These are phyloP conservation scores for Cassiopea andromeda DNA, from an alignment of 30 jellyfish, hydroid and myxozoan species.

Conservation along the genomic window DNA sequence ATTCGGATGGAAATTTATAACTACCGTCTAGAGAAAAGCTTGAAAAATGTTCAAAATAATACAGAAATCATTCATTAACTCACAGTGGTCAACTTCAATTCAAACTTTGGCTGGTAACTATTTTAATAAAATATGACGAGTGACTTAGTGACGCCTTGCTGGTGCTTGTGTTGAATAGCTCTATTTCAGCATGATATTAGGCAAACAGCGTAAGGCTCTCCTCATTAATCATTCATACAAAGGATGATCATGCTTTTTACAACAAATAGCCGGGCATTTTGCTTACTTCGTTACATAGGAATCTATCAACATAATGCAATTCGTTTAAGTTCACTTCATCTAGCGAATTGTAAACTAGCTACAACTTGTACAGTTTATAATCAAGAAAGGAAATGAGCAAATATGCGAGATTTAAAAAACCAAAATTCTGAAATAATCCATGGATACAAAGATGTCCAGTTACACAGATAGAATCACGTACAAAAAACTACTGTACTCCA, in stretches of 20 bases:
- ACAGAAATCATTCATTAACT: neutral
- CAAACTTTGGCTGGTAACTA: constrained; percentile 24
- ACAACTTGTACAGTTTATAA: neutral
- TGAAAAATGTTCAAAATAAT: neutral
- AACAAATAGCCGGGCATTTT: neutral
- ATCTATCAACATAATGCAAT: neutral
- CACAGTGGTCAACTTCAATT: neutral
- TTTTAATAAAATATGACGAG: neutral
- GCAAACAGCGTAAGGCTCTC: neutral
- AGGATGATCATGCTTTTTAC: neutral
- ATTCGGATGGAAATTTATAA: neutral
- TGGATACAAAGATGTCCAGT: too few species aligned
- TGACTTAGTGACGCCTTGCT: constrained; percentile 14
- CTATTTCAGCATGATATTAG: neutral
- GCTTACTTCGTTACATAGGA: neutral
- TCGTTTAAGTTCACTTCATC: neutral
- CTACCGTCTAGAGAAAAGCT: too few species aligned
- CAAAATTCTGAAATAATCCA: too few species aligned
- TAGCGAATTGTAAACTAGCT: neutral
- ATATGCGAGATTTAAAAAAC: too few species aligned
- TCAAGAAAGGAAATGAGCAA: neutral
- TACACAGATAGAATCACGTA: too few species aligned
- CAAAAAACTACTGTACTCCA: too few species aligned
- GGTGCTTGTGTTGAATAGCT: constrained; percentile 22
- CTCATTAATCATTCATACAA: neutral